Base-by-base conservation (phyloP, 2,113 vertebrate species). In the Felis chaus region DNA sequence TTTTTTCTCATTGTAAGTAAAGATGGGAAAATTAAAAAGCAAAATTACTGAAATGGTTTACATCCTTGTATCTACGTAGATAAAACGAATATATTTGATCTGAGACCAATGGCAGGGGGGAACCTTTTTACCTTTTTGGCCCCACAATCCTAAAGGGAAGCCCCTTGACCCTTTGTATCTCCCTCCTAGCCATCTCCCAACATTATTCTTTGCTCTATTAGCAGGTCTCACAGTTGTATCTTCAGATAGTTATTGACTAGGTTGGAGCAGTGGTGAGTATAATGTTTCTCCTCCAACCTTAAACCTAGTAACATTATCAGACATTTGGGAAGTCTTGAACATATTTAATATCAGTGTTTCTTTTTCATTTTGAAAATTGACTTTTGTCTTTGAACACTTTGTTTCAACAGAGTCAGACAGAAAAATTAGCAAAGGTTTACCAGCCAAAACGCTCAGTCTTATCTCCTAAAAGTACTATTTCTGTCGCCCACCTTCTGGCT, bases 371-470 rank as follows among this genome's bases (percentile, higher is more conserved):
- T 96, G 80, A 93, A 88, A 95, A 74, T 29, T 95, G 39, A 96
- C 23, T 29, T 94, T 96, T 96, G 50, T 94, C 96, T 98, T 98
- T 96, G 65, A 74, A 96, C 76, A 91, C 95, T 95, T 88, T 98
- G 74, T 66, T 96, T 53, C 96, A 73, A 98, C 98, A 99, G 99
- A 99, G 98, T 66, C 99, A 99, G n/a, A 98, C 99, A 97, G 99
- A 99, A 92, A 99, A 99, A 98, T 97, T 99, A 98, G 98, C 99
- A 21, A 99, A 99, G 98, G 99, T 99, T 88, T 99, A 99, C 98
- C 99, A 99, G 97, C 99, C 99, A 0, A 99, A 99, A 90, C 99
- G 99, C 88, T 99, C 99, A 23, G 97, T 98, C 53, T 99, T 99
- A 55, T 96, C 97, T 96, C 96, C 98, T 78, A 99, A 99, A 98